Base-by-base conservation (phyloP, 2,113 vertebrate species). In the Rafetus swinhoei region DNA sequence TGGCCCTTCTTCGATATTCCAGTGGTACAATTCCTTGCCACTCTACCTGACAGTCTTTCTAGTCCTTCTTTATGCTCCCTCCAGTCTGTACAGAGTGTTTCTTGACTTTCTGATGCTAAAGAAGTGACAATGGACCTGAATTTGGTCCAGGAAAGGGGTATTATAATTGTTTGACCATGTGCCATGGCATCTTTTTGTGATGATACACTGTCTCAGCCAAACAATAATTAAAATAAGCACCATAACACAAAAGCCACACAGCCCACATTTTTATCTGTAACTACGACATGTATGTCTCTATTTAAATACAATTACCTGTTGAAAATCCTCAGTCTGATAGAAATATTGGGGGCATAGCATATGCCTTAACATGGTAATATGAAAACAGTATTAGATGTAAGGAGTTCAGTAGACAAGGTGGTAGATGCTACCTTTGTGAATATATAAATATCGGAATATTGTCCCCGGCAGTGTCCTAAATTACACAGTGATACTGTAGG, bases 351-450 rank as follows among this genome's bases (percentile, higher is more conserved):
- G 82, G 18, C 54, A 39, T 85, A 93, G 85, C 62, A 90, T 87
- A 85, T 60, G 3, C 91, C 77, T 90, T 21, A 74, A 9, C 84
- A 94, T 32, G 82, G 1, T n/a, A 89, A 74, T 57, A 82, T 39
- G 59, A 82, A 93, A 91, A 84, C 55, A 84, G 86, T 85, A 88
- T 84, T 86, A 0, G 0, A 85, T 90, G 50, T 0, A 0, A 90
- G 19, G n/a, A 85, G 12, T 86, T 93, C 82, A 89, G 45, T 81
- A 59, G 82, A 81, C 65, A 87, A 93, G 24, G 53, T 96, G 85
- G 19, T 27, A 15, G 32, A n/a, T 84, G 50, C 72, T 85, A 45
- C 77, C 60, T 72, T 87, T 92, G 79, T 55, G 25, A 91, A 7
- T 62, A 76, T 91, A 88, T 90, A 81, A 91, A 45, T 45, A 95